A percentile compares a stretch with the other conserved stretches of the same genome.
Evolutionary conservation across 2,888 invertebrate species (phyloP).

Genomic region (Heterodera filipjevi): DNA sequence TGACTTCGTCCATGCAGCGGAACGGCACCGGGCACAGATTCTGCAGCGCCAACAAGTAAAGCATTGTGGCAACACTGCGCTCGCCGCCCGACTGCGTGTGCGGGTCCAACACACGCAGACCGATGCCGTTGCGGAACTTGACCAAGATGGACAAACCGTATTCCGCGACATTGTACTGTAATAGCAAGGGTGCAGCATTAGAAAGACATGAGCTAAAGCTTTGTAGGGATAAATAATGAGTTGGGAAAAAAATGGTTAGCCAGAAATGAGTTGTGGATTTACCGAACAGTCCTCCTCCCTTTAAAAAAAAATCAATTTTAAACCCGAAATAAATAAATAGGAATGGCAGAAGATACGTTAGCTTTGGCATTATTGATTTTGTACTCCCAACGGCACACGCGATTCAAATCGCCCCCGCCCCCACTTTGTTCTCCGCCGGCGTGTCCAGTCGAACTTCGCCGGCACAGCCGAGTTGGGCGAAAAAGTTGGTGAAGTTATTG

Average conservation of each 20-base stretch:
- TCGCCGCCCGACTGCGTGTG: conserved; percentile 90
- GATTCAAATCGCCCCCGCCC: too few relatives aligned
- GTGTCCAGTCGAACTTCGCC: conserved; percentile 66
- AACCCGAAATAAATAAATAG: too few relatives aligned
- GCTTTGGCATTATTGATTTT: too few relatives aligned
- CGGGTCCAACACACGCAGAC: conserved; percentile 79
- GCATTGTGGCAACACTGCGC: conserved; percentile 86
- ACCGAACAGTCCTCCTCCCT: too few relatives aligned
- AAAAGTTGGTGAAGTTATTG: conserved; percentile 67
- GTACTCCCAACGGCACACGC: too few relatives aligned
- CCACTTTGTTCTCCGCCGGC: conserved; percentile 43
- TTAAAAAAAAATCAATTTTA: too few relatives aligned
- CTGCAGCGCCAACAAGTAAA: conserved; percentile 88
- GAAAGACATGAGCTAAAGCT: too few relatives aligned
- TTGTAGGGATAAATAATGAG: too few relatives aligned
- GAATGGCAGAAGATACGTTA: too few relatives aligned
- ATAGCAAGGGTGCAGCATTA: too few relatives aligned
- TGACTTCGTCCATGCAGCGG: conserved; percentile 75
- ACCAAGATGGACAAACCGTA: conserved; percentile 84
- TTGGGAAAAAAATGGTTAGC: too few relatives aligned
- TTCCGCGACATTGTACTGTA: conserved; percentile 76
- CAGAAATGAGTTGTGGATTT: too few relatives aligned
- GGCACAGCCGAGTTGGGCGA: conserved; percentile 66
- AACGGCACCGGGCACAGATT: conserved; percentile 87
- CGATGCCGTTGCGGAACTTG: conserved; percentile 80